Evolutionary conservation across 2,113 vertebrate species (phyloP), one percentile per base, ranked within the genome.

Genomic region (Drymodes brunneopygia): DNA sequence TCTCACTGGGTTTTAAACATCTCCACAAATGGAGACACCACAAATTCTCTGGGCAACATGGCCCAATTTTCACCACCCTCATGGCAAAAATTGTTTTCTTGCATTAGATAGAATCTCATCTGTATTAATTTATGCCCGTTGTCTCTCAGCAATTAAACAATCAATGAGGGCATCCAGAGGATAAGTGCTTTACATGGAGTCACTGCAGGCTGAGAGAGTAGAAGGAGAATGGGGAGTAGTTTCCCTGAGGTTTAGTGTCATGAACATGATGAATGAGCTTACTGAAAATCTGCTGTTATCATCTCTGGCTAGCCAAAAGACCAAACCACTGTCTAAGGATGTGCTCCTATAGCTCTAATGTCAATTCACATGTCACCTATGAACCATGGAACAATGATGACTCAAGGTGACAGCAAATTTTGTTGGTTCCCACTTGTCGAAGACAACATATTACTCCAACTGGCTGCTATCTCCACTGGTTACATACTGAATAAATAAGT

Each of bases 181-280:
- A 14, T 71, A 64, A 86, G 24, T 31, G 42, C 61, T 80, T 91
- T 83, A 40, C 57, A 45, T 0, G 0, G 38, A 82, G 17, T 54
- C 6, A 1, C 18, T 21, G 40, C 33, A 83, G 44, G 28, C 31
- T 66, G 42, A 62, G 14, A 56, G 31, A 57, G 18, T 5, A 56
- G 31, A 45, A 69, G 64, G 19, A 0, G 0, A 74, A 42, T 12
- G 4, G 24, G 11, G 33, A 82, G 7, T 31, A 20, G 13, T 19
- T 64, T 69, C 54, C 81, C 62, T 36, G 9, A 86, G 11, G 31
- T 75, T 75, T 86, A 50, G 5, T 50, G 40, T 31, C 58, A 50
- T 10, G 6, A 84, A 15, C 5, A 13, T 10, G 23, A 72, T 51
- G 15, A 79, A 66, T 0, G 0, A 57, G 5, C 12, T 16, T 24